These are phyloP conservation scores for Urechis unicinctus DNA, from an alignment of 2,888 invertebrate species.

Conservation along the genomic window DNA sequence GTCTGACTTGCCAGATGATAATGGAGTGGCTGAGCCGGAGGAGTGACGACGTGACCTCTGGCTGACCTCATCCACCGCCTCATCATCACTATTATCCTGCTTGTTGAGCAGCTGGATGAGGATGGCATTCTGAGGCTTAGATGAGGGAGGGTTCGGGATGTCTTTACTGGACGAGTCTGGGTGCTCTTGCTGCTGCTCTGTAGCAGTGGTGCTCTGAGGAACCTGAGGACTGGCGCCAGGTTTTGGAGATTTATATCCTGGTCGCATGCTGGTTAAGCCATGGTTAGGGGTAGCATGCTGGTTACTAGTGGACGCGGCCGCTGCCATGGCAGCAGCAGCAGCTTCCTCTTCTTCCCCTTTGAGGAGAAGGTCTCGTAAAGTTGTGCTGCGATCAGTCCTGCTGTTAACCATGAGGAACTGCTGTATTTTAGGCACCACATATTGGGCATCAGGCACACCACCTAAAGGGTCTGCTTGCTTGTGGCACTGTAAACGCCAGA, in stretches of 20 bases:
- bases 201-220: conserved; percentile 38
- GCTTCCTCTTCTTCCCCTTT: not conserved
- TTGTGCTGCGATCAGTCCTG: not conserved
- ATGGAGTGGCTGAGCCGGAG: not conserved
- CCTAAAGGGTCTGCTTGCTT: not conserved
- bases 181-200: conserved; percentile 21
- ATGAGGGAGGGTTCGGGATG: not conserved
- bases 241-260: too few relatives aligned
- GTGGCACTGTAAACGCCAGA: not conserved
- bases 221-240: conserved; percentile 25
- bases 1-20: not conserved
- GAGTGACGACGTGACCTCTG: not conserved
- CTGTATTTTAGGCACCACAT: not conserved
- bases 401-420: not conserved
- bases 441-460: not conserved
- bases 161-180: conserved; percentile 17
- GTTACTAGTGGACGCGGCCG: not conserved
- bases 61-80: not conserved
- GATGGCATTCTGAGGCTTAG: conserved; percentile 26
- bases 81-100: conserved; percentile 60
- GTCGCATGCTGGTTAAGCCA: too few relatives aligned
- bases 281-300: not conserved
- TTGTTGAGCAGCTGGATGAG: conserved; percentile 61
- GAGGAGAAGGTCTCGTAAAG: not conserved
- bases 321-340: too few relatives aligned